Conservation (phyloP, 2,113 vertebrate genomes). For the Nannobrachium achirus region DNA sequence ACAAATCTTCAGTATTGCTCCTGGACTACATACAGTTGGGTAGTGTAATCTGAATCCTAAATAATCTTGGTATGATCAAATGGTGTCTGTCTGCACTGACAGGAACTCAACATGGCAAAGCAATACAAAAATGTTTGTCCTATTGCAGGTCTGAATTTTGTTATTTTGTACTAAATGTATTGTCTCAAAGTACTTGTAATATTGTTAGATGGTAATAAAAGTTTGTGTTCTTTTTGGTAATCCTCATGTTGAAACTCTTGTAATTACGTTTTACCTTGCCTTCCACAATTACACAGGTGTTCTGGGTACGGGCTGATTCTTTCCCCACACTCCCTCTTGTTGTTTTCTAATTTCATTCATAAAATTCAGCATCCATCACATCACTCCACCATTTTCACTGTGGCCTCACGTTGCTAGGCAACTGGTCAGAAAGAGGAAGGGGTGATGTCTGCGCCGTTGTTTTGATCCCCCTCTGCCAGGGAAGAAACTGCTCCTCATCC, state of each 20-base stretch:
- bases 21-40: background rate
- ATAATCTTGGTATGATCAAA: background rate
- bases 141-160: background rate
- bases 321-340: constrained; percentile 31
- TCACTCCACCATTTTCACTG: constrained; percentile 67
- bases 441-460: constrained; percentile 45
- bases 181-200: constrained; percentile 44
- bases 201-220: constrained; percentile 53
- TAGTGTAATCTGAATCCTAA: background rate
- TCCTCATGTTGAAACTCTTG: constrained; percentile 3
- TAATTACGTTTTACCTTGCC: background rate
- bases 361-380: constrained; percentile 67
- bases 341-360: constrained; percentile 76
- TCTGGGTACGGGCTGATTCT: constrained; percentile 12
- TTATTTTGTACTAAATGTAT: constrained; percentile 53
- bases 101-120: too few relatives aligned
- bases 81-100: too few relatives aligned
- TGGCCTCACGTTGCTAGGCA: constrained; percentile 69
- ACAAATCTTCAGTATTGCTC: background rate
- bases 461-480: constrained; percentile 44
- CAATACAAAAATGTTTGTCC: background rate
- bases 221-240: constrained; percentile 31
- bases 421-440: constrained; percentile 51
- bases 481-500: constrained; percentile 41
- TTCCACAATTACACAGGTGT: background rate